Evolutionary conservation across 2,113 vertebrate genomes (phyloP).

Genomic region (Thunnus maccoyii): DNA sequence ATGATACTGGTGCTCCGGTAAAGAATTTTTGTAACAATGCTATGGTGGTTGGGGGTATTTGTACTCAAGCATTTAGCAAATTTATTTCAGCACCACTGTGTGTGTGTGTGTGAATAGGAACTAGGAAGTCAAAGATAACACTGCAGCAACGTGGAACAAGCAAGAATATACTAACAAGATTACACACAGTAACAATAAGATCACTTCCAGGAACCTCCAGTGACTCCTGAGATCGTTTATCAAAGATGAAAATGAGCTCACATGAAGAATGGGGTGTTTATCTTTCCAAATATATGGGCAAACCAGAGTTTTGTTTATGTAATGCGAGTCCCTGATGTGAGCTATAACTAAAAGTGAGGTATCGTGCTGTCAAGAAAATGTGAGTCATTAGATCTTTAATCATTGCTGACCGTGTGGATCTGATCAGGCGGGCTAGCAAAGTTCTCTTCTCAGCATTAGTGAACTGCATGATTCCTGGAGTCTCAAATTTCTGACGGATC

Average conservation of each 20-base stretch:
- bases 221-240: conserved; percentile 31
- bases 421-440: conserved; percentile 90
- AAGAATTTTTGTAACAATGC: background rate
- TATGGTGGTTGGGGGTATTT: background rate
- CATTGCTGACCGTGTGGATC: conserved; percentile 89
- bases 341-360: conserved; percentile 40
- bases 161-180: background rate
- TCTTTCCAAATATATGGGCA: conserved; percentile 23
- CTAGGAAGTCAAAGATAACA: background rate
- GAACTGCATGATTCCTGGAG: conserved; percentile 91
- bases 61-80: background rate
- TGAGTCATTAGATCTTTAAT: conserved; percentile 20
- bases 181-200: background rate
- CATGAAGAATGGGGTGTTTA: conserved; percentile 25
- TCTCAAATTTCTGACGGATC: conserved; percentile 94
- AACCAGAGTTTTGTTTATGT: conserved; percentile 27
- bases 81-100: background rate
- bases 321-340: conserved; percentile 18
- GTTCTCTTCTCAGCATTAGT: conserved; percentile 91
- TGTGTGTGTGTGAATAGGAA: conserved; percentile 4
- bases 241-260: conserved; percentile 40
- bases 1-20: too few species aligned
- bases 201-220: conserved; percentile 8
- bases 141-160: conserved; percentile 2
- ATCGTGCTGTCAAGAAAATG: conserved; percentile 24